These are phyloP conservation scores for Bacillus rossius DNA, from an alignment of 1,140 invertebrate species.

Conservation along the genomic window DNA sequence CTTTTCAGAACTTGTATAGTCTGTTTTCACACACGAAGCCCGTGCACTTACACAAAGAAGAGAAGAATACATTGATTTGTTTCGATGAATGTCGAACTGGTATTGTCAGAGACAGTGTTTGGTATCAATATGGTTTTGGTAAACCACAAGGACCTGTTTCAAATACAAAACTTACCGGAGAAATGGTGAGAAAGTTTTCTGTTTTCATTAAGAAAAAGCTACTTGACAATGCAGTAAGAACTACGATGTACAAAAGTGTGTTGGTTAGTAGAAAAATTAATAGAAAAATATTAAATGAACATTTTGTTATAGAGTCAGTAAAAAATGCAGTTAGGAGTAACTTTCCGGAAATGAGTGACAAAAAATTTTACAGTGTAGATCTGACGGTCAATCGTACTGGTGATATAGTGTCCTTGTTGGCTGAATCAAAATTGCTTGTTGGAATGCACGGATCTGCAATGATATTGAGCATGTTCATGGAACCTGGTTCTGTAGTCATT, in stretches of 20 bases:
- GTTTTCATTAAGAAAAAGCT: constrained; percentile 13
- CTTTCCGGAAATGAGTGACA: neutral
- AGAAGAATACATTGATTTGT: constrained; percentile 27
- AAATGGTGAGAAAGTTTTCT: constrained; percentile 23
- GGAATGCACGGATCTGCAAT: constrained; percentile 41
- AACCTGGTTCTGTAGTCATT: constrained; percentile 25
- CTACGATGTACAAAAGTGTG: constrained; percentile 15
- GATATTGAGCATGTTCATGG: constrained; percentile 35
- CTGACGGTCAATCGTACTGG: neutral
- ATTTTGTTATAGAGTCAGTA: constrained; percentile 29
- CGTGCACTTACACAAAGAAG: constrained; percentile 8
- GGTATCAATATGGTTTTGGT: constrained; percentile 51
- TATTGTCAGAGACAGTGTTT: constrained; percentile 35
- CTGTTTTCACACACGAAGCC: constrained; percentile 20
- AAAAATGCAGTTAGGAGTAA: neutral
- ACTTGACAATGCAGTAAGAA: neutral
- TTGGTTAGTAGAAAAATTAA: constrained; percentile 42
- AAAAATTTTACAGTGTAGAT: constrained; percentile 27
- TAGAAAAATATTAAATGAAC: constrained; percentile 46
- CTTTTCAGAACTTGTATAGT: constrained; percentile 23
- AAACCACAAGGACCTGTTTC: constrained; percentile 40
- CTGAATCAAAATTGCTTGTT: constrained; percentile 21
- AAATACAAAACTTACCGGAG: constrained; percentile 14
- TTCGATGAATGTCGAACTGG: constrained; percentile 41
- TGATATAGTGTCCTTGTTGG: neutral